Percentiles rank a stretch among this genome's conserved stretches.
These are phyloP conservation scores for Zaprionus ornatus DNA, from an alignment of 1,140 invertebrate genomes.

Conservation along the genomic window DNA sequence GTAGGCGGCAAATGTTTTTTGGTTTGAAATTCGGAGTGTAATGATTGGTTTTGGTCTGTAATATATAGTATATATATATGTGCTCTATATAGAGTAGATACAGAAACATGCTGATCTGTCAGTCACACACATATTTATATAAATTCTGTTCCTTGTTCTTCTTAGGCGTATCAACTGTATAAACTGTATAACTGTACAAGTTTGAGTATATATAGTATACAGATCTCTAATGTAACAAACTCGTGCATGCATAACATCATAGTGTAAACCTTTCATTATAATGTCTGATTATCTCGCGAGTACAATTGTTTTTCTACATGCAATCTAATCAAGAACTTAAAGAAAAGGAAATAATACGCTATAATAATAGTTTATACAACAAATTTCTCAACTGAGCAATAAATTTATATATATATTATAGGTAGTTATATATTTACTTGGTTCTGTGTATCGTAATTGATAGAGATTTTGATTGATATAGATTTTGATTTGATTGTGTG, in stretches of 20 bases:
- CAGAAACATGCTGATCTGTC: slow-evolving; percentile 35
- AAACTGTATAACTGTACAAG: slow-evolving; percentile 12
- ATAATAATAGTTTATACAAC: slow-evolving; percentile 36
- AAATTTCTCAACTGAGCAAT: slow-evolving; percentile 46
- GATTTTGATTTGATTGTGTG: slow-evolving; percentile 57
- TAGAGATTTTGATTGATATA: slow-evolving; percentile 29
- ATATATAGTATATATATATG: slow-evolving; percentile 6
- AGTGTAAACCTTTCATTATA: slow-evolving; percentile 1
- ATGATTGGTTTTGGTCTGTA: slow-evolving; percentile 57
- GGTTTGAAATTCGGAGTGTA: slow-evolving; percentile 81
- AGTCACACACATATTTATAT: slow-evolving; percentile 17
- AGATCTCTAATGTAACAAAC: slow-evolving; percentile 3
- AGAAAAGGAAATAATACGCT: slow-evolving; percentile 13
- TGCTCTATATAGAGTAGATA: slow-evolving; percentile 26
- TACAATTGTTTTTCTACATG: slow-evolving; percentile 40
- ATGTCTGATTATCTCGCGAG: background rate
- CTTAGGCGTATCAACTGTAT: slow-evolving; percentile 10
- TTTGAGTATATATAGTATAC: background rate
- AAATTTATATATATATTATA: slow-evolving; percentile 35
- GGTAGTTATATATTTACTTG: slow-evolving; percentile 72
- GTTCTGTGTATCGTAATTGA: slow-evolving; percentile 60
- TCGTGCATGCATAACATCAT: slow-evolving; percentile 25
- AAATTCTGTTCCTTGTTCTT: slow-evolving; percentile 20
- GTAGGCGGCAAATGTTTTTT: slow-evolving; percentile 61
- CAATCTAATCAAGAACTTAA: slow-evolving; percentile 40